Conservation (phyloP, 2,797 vertebrate genomes). For the Microcaecilia unicolor region DNA sequence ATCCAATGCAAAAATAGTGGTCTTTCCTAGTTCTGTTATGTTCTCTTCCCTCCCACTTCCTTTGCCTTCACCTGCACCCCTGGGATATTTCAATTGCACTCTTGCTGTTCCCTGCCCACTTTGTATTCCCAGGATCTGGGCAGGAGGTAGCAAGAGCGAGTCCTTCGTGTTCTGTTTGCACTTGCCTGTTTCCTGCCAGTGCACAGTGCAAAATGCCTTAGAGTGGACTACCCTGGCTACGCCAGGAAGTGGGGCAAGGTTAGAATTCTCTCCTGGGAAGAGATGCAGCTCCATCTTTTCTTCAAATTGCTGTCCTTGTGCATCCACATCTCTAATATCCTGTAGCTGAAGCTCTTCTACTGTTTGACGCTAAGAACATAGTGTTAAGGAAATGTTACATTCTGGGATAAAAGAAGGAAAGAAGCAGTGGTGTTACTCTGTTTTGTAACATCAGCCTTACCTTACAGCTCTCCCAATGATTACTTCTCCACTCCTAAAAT, state of each 20-base stretch:
- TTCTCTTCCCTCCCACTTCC: conserved; percentile 29
- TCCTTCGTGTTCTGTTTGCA: conserved; percentile 79
- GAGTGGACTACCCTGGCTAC: conserved; percentile 95
- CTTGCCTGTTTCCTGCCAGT: conserved; percentile 91
- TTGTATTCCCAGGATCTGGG: conserved; percentile 88
- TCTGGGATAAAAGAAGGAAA: neutral
- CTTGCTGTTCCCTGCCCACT: conserved; percentile 54
- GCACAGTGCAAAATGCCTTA: conserved; percentile 93
- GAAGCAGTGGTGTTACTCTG: too few relatives aligned
- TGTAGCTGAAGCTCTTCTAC: conserved; percentile 77
- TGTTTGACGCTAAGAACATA: conserved; percentile 75
- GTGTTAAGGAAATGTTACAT: conserved; percentile 41
- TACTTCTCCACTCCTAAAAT: too few relatives aligned
- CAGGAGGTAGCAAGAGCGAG: conserved; percentile 64
- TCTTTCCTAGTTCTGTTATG: conserved; percentile 21
- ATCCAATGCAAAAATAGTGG: conserved; percentile 23
- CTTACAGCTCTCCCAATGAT: too few relatives aligned
- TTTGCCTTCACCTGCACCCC: conserved; percentile 36
- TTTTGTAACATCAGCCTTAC: too few relatives aligned
- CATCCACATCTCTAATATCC: conserved; percentile 43
- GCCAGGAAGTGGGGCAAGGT: conserved; percentile 75
- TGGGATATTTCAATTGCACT: conserved; percentile 51
- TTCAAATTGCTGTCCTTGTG: conserved; percentile 41
- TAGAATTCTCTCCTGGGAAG: conserved; percentile 83
- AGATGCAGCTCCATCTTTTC: conserved; percentile 78